These are phyloP conservation scores for Dissostichus mawsoni DNA, from an alignment of 2,113 vertebrate species.

Conservation along the genomic window DNA sequence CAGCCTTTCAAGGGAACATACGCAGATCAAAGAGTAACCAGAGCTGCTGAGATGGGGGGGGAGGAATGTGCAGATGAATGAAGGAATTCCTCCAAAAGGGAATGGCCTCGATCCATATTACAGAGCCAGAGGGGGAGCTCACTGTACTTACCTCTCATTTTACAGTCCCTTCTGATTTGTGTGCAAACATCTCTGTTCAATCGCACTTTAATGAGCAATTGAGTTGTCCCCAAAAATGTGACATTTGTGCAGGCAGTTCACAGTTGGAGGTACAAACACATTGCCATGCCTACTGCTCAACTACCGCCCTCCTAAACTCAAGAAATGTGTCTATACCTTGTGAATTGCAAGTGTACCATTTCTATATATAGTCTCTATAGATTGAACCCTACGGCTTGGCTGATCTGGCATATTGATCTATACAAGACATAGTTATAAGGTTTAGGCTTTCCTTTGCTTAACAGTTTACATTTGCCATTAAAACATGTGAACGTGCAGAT, in stretches of 20 bases:
- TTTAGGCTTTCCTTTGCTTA: neutral
- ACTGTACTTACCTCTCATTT: constrained; percentile 20
- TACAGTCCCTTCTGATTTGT: neutral
- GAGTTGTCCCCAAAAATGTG: too few relatives aligned
- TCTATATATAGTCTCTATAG: neutral
- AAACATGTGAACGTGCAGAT: neutral
- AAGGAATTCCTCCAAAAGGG: constrained; percentile 69
- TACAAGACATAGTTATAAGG: neutral
- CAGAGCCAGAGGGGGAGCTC: constrained; percentile 36
- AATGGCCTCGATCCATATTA: constrained; percentile 50
- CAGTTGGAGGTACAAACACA: neutral
- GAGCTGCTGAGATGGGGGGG: constrained; percentile 66
- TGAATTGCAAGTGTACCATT: neutral
- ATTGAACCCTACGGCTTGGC: neutral
- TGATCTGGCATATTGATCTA: neutral
- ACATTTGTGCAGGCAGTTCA: too few relatives aligned
- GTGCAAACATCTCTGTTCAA: neutral
- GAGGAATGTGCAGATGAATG: constrained; percentile 65
- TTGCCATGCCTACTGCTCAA: neutral
- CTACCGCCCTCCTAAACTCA: neutral
- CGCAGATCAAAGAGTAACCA: constrained; percentile 80
- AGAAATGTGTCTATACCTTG: too few relatives aligned
- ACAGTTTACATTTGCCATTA: neutral
- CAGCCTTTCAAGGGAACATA: constrained; percentile 78
- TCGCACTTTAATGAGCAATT: neutral